Conservation (phyloP, 1,140 invertebrate species). For the Dendrolimus punctatus region DNA sequence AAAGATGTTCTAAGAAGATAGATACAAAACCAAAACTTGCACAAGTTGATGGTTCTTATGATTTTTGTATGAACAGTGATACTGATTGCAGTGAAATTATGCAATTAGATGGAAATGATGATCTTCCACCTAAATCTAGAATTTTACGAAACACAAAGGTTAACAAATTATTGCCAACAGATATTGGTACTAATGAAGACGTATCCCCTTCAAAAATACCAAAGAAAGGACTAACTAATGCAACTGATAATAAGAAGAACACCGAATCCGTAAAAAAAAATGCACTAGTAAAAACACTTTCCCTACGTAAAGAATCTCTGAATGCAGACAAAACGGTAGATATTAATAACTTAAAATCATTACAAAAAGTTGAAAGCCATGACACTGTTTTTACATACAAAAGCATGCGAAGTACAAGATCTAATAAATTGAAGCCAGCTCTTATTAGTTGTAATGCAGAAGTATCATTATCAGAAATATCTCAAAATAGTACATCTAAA, state of each 20-base stretch:
- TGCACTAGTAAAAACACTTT: not conserved
- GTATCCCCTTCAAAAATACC: slow-evolving; percentile 49
- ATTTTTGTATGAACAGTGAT: slow-evolving; percentile 29
- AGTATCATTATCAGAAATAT: too few species aligned
- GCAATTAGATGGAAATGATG: slow-evolving; percentile 19
- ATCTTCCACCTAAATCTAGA: slow-evolving; percentile 15
- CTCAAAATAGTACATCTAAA: too few species aligned
- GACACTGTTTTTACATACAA: too few species aligned
- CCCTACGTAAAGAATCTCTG: not conserved
- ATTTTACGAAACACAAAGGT: slow-evolving; percentile 22
- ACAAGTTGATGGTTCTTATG: slow-evolving; percentile 73
- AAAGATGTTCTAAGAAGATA: slow-evolving; percentile 16
- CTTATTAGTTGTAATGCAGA: too few species aligned
- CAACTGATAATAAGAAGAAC: slow-evolving; percentile 3
- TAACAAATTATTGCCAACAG: slow-evolving; percentile 17
- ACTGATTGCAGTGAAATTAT: slow-evolving; percentile 4
- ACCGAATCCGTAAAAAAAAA: slow-evolving; percentile 5
- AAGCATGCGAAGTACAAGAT: too few species aligned
- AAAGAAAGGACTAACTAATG: slow-evolving; percentile 17
- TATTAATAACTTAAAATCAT: not conserved
- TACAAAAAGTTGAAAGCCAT: too few species aligned
- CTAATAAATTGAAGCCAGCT: too few species aligned
- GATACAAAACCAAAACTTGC: slow-evolving; percentile 44
- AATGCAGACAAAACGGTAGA: not conserved
- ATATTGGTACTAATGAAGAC: slow-evolving; percentile 25